Conservation (phyloP, 2,888 invertebrate species). For the Operophtera brumata region DNA sequence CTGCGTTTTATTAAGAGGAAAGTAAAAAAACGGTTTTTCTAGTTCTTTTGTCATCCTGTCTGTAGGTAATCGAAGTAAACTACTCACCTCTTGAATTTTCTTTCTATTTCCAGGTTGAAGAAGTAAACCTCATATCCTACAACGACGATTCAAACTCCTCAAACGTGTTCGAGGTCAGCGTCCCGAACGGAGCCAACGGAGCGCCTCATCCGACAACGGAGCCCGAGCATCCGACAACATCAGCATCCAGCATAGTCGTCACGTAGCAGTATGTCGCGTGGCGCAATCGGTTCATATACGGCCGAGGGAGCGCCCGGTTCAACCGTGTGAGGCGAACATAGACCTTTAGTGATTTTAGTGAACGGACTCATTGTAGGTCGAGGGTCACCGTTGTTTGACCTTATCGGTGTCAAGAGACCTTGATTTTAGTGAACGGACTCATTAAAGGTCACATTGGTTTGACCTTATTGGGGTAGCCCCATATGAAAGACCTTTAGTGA, state of each 20-base stretch:
- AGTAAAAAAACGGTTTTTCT: too few species aligned
- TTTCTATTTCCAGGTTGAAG: constrained; percentile 60
- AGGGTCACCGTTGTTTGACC: constrained; percentile 8
- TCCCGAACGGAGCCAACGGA: constrained; percentile 48
- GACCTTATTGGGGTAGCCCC: background rate
- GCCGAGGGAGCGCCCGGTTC: constrained; percentile 49
- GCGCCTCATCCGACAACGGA: constrained; percentile 34
- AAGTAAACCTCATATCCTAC: constrained; percentile 66
- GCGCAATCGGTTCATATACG: constrained; percentile 71
- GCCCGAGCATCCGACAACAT: constrained; percentile 44
- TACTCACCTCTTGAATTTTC: constrained; percentile 2
- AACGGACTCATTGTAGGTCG: background rate
- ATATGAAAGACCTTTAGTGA: constrained; percentile 12
- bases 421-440: constrained; percentile 1
- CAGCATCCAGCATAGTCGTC: constrained; percentile 60
- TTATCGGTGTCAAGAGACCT: constrained; percentile 3
- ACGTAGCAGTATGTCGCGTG: constrained; percentile 75
- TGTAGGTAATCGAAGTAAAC: background rate
- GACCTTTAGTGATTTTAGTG: constrained; percentile 12
- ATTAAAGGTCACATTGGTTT: constrained; percentile 6
- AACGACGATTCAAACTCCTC: constrained; percentile 76
- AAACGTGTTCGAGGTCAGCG: constrained; percentile 64
- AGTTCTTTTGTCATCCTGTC: too few species aligned
- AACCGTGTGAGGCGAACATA: constrained; percentile 25
- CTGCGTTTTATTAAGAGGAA: too few species aligned